Conservation (phyloP, 2,797 vertebrate species). For the Typhlichthys subterraneus region DNA sequence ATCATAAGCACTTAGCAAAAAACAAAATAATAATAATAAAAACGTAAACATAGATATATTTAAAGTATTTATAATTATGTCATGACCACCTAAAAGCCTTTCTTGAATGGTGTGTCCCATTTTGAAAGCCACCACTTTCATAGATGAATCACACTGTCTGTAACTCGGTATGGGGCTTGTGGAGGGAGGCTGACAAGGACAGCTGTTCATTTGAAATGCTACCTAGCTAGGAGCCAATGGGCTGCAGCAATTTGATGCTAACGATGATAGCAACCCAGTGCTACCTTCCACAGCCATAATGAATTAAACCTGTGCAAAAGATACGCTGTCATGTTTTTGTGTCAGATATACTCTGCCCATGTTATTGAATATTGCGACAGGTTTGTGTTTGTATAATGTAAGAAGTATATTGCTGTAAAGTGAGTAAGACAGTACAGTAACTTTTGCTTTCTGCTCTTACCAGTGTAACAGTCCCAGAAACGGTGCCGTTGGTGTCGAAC, state of each 20-base stretch:
- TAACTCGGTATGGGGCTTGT: constrained; percentile 54
- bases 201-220: constrained; percentile 60
- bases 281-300: constrained; percentile 42
- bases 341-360: constrained; percentile 63
- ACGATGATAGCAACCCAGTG: constrained; percentile 39
- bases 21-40: not conserved
- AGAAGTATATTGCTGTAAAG: not conserved
- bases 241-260: constrained; percentile 36
- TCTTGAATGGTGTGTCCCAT: too few species aligned
- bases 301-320: constrained; percentile 52
- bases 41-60: too few species aligned
- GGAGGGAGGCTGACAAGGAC: constrained; percentile 65
- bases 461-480: constrained; percentile 74
- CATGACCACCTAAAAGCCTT: too few species aligned
- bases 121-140: not conserved
- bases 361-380: constrained; percentile 1
- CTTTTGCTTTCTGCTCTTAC: constrained; percentile 55
- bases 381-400: not conserved
- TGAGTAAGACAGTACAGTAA: not conserved
- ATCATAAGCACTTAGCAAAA: too few species aligned
- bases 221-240: constrained; percentile 33
- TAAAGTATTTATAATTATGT: too few species aligned
- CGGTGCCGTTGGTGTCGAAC: constrained; percentile 53
- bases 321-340: constrained; percentile 74
- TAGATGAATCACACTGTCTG: not conserved